These are phyloP conservation scores for Athrips mouffetella DNA, from an alignment of 2,888 invertebrate genomes.

Conservation along the genomic window DNA sequence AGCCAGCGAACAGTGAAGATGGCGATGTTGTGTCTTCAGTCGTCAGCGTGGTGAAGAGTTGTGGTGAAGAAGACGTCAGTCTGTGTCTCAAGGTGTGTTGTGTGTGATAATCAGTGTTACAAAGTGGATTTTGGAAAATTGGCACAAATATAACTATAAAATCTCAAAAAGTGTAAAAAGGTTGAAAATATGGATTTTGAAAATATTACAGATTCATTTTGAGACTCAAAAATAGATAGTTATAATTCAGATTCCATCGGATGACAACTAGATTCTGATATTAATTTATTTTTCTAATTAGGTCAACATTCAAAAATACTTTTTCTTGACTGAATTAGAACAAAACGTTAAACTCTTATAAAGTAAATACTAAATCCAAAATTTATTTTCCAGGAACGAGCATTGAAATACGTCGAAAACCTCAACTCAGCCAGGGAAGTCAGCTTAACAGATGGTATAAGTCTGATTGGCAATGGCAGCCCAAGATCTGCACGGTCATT, in stretches of 20 bases:
- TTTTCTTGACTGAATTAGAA: too few relatives aligned
- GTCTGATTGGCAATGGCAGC: constrained; percentile 64
- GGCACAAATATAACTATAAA: too few relatives aligned
- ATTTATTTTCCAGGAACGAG: constrained; percentile 79
- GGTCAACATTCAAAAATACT: too few relatives aligned
- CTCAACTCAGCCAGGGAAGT: constrained; percentile 74
- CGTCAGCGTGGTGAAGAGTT: constrained; percentile 82
- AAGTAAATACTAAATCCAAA: not conserved
- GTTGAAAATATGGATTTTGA: too few relatives aligned
- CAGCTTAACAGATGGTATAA: constrained; percentile 79
- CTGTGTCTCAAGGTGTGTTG: constrained; percentile 86
- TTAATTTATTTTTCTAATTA: too few relatives aligned
- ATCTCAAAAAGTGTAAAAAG: too few relatives aligned
- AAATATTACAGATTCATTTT: too few relatives aligned
- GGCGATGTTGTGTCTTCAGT: constrained; percentile 77
- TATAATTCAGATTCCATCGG: too few relatives aligned
- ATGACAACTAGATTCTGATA: too few relatives aligned
- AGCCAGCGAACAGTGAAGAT: constrained; percentile 74
- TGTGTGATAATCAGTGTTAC: constrained; percentile 30
- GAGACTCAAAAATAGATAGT: too few relatives aligned
- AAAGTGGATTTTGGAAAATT: constrained; percentile 26
- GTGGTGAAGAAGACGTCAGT: constrained; percentile 82
- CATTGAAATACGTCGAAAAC: constrained; percentile 82
- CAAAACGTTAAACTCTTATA: not conserved
- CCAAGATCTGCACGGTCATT: constrained; percentile 79